Conservation (phyloP, 1,140 invertebrate genomes). For the Drosophila subpulchrella region DNA sequence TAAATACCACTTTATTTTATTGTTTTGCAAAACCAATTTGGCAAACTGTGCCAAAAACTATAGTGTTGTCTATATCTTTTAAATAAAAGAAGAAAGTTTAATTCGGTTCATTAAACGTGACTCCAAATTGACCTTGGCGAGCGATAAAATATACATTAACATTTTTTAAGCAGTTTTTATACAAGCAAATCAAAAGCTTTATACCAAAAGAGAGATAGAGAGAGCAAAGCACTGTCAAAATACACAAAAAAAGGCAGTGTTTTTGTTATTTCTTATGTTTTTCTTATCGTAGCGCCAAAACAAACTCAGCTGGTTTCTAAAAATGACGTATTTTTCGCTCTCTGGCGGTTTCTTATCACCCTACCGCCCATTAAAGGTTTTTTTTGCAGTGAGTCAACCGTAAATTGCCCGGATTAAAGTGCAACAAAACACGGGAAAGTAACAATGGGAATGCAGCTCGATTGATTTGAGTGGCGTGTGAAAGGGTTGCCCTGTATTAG, state of each 20-base stretch:
- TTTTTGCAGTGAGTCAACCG: constrained; percentile 6
- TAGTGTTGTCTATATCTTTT: background rate
- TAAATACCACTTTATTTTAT: background rate
- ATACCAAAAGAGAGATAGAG: constrained; percentile 2
- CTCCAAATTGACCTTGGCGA: constrained; percentile 27
- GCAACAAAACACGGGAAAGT: constrained; percentile 9
- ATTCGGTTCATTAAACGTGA: constrained; percentile 32
- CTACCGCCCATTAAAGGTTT: background rate
- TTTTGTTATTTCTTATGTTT: constrained; percentile 7
- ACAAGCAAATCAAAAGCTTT: constrained; percentile 24
- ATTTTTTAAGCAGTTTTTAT: constrained; percentile 27
- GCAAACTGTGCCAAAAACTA: constrained; percentile 1
- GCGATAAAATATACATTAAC: constrained; percentile 21
- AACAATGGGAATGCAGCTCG: constrained; percentile 5
- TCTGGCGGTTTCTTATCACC: constrained; percentile 26
- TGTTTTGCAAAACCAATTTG: constrained; percentile 1
- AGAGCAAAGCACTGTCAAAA: constrained; percentile 15
- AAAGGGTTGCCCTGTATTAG: constrained; percentile 12
- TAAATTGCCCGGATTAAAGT: constrained; percentile 20
- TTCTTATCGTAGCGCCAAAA: constrained; percentile 42
- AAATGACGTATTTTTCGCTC: constrained; percentile 22
- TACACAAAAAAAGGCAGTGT: background rate
- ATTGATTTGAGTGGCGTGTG: constrained; percentile 35
- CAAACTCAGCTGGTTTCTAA: constrained; percentile 39
- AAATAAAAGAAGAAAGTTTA: constrained; percentile 20